These are phyloP conservation scores for Cololabis saira DNA, from an alignment of 2,113 vertebrate genomes.

Conservation along the genomic window DNA sequence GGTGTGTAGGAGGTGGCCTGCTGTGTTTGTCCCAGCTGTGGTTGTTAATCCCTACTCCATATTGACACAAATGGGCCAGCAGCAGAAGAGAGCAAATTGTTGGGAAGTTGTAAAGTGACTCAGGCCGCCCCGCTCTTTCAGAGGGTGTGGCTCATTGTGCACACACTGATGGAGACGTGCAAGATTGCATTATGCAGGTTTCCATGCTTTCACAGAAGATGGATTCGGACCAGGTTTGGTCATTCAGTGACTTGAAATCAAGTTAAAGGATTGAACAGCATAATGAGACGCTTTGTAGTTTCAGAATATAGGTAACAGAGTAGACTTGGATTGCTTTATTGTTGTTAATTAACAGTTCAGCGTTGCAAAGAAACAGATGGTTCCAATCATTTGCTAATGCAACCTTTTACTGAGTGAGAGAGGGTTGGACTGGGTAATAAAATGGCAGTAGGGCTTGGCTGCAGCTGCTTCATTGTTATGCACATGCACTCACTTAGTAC, in stretches of 20 bases:
- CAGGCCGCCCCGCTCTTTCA: constrained; percentile 20
- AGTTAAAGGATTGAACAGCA: neutral
- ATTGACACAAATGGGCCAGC: constrained; percentile 45
- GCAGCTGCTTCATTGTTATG: constrained; percentile 51
- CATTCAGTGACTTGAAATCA: constrained; percentile 1
- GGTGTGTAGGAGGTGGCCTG: constrained; percentile 45
- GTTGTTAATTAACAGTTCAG: constrained; percentile 41
- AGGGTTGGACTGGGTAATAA: constrained; percentile 62
- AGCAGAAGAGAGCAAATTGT: constrained; percentile 36
- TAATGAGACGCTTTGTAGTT: constrained; percentile 22
- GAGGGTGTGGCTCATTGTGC: constrained; percentile 47
- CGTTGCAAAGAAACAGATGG: constrained; percentile 62
- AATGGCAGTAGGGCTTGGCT: constrained; percentile 59
- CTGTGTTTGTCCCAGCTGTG: constrained; percentile 63
- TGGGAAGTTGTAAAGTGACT: constrained; percentile 31
- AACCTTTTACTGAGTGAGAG: constrained; percentile 61
- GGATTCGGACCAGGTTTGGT: constrained; percentile 7
- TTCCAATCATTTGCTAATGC: constrained; percentile 55
- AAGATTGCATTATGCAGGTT: constrained; percentile 5
- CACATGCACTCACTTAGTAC: constrained; percentile 52
- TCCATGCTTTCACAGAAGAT: constrained; percentile 3
- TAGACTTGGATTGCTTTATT: constrained; percentile 21
- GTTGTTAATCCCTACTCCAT: constrained; percentile 58
- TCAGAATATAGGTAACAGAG: constrained; percentile 26
- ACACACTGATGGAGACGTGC: constrained; percentile 11